Percentiles rank a stretch among this genome's conserved stretches.
phyloP scores from a whole-genome alignment of 2,797 vertebrate species.

The Lutjanus argentimaculatus region DNA sequence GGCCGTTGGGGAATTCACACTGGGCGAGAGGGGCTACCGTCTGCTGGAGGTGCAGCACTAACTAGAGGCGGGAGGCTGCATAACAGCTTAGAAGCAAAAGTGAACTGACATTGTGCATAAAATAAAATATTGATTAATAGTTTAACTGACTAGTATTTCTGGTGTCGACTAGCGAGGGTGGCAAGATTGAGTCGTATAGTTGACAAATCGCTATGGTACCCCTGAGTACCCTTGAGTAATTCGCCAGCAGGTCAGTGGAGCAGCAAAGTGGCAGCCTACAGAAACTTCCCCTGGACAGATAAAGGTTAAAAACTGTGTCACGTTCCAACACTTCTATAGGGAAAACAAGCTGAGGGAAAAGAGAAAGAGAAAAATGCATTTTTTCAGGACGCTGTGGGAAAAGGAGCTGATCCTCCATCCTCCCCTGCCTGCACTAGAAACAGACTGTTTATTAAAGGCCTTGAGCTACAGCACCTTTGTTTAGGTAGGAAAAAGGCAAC shows the following conservation, averaged over 20 bases:
- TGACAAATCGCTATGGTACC: no score
- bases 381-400: conserved; percentile 18
- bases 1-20: no score
- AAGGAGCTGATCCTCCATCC: conserved; percentile 11
- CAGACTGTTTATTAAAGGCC: conserved; percentile 35
- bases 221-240: not conserved
- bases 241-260: conserved; percentile 37
- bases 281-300: conserved; percentile 19
- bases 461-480: conserved; percentile 21
- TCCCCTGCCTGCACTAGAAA: conserved; percentile 5
- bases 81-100: no score
- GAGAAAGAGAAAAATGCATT: conserved; percentile 23
- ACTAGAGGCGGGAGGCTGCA: no score
- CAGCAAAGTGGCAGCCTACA: conserved; percentile 22
- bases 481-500: conserved; percentile 10
- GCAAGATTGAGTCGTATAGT: no score
- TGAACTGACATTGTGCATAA: no score
- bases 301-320: conserved; percentile 46
- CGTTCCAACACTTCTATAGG: conserved; percentile 22
- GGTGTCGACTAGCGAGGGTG: no score
- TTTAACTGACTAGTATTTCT: no score
- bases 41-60: no score
- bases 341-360: conserved; percentile 18
- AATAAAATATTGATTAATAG: no score
- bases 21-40: no score